Base-by-base conservation (phyloP, 2,888 invertebrate genomes). In the Anoplius nigerrimus region DNA sequence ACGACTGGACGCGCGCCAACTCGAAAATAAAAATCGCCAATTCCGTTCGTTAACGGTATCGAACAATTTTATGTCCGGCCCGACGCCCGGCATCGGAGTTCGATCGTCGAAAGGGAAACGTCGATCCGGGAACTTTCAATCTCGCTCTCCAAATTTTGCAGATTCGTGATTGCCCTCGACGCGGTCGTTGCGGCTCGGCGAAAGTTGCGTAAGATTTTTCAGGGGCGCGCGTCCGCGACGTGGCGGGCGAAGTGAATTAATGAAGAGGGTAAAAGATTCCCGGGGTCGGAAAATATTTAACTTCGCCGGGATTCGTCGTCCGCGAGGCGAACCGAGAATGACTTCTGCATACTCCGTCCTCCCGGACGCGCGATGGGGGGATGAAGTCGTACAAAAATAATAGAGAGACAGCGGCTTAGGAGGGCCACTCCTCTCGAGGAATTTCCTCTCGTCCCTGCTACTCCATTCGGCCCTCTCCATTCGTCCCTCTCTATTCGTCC, bases 41-140 rank as follows among this genome's bases (percentile, higher is more conserved):
- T 75, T 75, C 64, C 75, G 81, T 81, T 81, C 81, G 74, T 80
- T 80, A 80, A 72, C 78, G 79, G 55, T 71, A 71, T 77, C 79
- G 74, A 11, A 75, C 75, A 69, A 71, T 79, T 81, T 77, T 76
- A 72, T 72, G 72, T 77, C 63, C 63, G 66, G 53, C 55, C 62
- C 64, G 66, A 68, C 45, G 24, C 34, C 18, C 51, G 45, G 24
- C 54, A 43, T 56, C n/a, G 53, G n/a, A n/a, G n/a, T 27, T 56
- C 45, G 62, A 42, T 62, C 62, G 62, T 22, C 34, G 53, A 42
- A 34, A 27, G 34, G 64, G 53, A 64, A 64, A 64, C 64, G 58
- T 51, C 59, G 51, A 45, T n/a, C 48, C 42, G 45, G 34, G 62
- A 66, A 55, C 61, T 62, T 48, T 34, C 24, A 34, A 27, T 16